Evolutionary conservation across 2,797 vertebrate species (phyloP), one percentile per base, ranked within the genome.

Genomic region (Gambusia yucatana): DNA sequence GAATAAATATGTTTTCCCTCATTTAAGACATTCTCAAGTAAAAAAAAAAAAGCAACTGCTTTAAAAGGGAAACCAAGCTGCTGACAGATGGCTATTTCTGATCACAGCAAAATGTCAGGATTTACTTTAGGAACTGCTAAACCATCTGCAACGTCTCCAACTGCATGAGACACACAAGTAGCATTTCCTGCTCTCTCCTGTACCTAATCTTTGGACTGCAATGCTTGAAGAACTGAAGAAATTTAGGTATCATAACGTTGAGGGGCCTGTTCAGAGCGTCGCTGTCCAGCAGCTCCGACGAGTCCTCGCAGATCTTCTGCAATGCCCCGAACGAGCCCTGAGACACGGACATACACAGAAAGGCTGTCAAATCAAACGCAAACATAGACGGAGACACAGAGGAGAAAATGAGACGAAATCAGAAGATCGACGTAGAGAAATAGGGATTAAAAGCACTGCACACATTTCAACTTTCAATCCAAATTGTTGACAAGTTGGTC

Each of bases 281-380:
- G 0, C 97, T 99, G 91, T 99, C 98, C 88, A 99, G 93, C 75
- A 99, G 96, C 94, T 99, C 98, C 0, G 97, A 98, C 0, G 98
- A 99, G 81, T 98, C 98, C 90, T 99, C 98, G 0, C 98, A 99
- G 92, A 98, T 98, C 87, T 98, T 99, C 93, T 98, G 98, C 79
- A 99, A 92, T 47, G 98, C 98, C 82, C 98, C 98, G 2, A 99
- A 99, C 0, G 97, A 97, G 44, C 98, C 98, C 98, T 98, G 89
- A 87, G 86, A 92, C 91, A 92, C 86, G 88, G 85, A 92, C 87
- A 92, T 83, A 93, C 87, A 93, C 81, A 93, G 88, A 93, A 76
- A 91, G 83, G 86, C 91, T 92, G 92, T 92, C 91, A 94, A 93
- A 92, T 93, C 88, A 88, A 92, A 92, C 85, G 88, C 84, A 91